phyloP scores from a whole-genome alignment of 1,140 invertebrate species.

The Drosophila equinoxialis region DNA sequence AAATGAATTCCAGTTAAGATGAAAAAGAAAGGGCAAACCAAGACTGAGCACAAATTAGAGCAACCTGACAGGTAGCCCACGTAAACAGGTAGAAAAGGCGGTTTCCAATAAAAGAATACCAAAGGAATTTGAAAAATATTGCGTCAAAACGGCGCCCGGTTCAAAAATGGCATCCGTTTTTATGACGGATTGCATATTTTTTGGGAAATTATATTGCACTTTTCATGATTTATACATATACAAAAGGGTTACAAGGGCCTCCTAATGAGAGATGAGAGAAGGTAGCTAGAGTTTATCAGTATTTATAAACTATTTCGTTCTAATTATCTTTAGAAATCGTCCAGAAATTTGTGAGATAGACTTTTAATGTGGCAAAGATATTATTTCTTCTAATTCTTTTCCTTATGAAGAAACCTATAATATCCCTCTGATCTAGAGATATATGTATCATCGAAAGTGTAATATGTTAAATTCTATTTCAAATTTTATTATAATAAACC shows the following conservation, averaged over 20 bases:
- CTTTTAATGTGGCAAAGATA: too few relatives aligned
- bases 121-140: slow-evolving; percentile 25
- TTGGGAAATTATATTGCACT: slow-evolving; percentile 16
- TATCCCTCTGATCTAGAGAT: too few relatives aligned
- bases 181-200: slow-evolving; percentile 43
- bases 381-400: too few relatives aligned
- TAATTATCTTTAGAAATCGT: too few relatives aligned
- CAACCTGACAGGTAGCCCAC: slow-evolving; percentile 47
- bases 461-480: too few relatives aligned
- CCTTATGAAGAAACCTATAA: too few relatives aligned
- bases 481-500: too few relatives aligned
- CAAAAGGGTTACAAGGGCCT: slow-evolving; percentile 22
- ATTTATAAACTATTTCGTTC: background rate
- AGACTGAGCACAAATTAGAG: slow-evolving; percentile 51
- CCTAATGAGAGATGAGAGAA: background rate
- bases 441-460: too few relatives aligned
- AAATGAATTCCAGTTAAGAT: slow-evolving; percentile 62
- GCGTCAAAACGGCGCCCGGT: slow-evolving; percentile 48
- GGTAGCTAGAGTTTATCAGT: background rate
- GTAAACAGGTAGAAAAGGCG: slow-evolving; percentile 34
- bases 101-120: slow-evolving; percentile 18
- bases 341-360: too few relatives aligned
- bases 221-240: slow-evolving; percentile 30
- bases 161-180: slow-evolving; percentile 18
- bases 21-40: background rate